phyloP scores from a whole-genome alignment of 2,888 invertebrate genomes.

The Lobophora halterata region DNA sequence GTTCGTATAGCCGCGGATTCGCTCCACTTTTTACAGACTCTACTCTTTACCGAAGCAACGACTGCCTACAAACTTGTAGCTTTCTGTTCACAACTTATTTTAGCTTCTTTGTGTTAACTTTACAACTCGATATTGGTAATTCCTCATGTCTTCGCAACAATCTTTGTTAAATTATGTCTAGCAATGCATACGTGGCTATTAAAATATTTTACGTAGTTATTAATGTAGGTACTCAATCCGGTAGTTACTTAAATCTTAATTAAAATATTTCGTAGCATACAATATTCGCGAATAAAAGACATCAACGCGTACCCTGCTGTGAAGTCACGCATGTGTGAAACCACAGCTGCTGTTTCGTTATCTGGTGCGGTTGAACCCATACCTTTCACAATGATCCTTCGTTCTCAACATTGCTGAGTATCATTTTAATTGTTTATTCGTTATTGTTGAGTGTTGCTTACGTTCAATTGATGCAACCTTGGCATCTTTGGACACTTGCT shows the following conservation, averaged over 20 bases:
- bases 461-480: slow-evolving; percentile 7
- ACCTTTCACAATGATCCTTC: slow-evolving; percentile 16
- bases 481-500: not conserved
- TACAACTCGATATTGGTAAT: not conserved
- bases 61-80: slow-evolving; percentile 36
- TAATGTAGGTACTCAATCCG: too few species aligned
- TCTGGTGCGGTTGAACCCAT: slow-evolving; percentile 15
- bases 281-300: slow-evolving; percentile 51
- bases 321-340: slow-evolving; percentile 30
- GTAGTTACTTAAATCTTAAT: too few species aligned
- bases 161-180: not conserved
- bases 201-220: too few species aligned
- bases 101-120: slow-evolving; percentile 16
- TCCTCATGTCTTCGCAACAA: not conserved
- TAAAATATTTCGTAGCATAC: not conserved
- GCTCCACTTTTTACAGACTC: slow-evolving; percentile 49
- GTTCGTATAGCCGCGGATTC: slow-evolving; percentile 42
- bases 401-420: slow-evolving; percentile 6
- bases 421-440: not conserved
- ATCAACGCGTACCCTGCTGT: slow-evolving; percentile 52
- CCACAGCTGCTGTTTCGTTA: slow-evolving; percentile 27
- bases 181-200: too few species aligned
- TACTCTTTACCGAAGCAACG: slow-evolving; percentile 14
- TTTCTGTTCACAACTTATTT: slow-evolving; percentile 47
- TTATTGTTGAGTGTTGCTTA: slow-evolving; percentile 11